Evolutionary conservation across 2,113 vertebrate species (phyloP).

Genomic region (human (Homo sapiens)): GRCh38 chr5:123741001-123741500

Average conservation of each 20-base stretch:
- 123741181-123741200: background rate
- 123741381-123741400: background rate
- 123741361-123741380: background rate
- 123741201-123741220: background rate
- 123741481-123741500: background rate
- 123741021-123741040: background rate
- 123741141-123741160: background rate
- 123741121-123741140: background rate
- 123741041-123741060: background rate
- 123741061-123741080: background rate
- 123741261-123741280: background rate
- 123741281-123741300: background rate
- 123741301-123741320: background rate
- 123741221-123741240: background rate
- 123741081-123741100: background rate
- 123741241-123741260: background rate
- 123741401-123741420: background rate
- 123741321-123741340: background rate
- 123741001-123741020: background rate
- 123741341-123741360: background rate
- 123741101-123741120: background rate
- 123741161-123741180: background rate
- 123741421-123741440: background rate
- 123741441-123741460: background rate
- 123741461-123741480: background rate